Conservation (phyloP, 2,113 vertebrate species). For the Puffinus mauretanicus region DNA sequence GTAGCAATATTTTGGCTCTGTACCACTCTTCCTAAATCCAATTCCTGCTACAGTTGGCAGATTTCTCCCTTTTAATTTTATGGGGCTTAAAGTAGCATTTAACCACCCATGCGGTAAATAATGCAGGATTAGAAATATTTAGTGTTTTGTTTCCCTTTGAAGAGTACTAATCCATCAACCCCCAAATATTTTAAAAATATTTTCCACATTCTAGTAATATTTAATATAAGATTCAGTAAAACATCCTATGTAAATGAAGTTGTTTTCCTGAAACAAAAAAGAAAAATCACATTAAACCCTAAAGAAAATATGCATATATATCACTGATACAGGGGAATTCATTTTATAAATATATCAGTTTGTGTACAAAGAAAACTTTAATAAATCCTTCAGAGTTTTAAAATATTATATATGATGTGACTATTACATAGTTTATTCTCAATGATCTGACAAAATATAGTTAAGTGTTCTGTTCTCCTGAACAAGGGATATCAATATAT, state of each 20-base stretch:
- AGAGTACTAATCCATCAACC: conserved; percentile 87
- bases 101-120: conserved; percentile 98
- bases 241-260: conserved; percentile 31
- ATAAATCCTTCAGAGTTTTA: background rate
- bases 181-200: conserved; percentile 77
- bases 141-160: conserved; percentile 96
- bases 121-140: conserved; percentile 96
- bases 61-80: conserved; percentile 97
- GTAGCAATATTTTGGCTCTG: conserved; percentile 96
- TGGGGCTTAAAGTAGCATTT: conserved; percentile 97
- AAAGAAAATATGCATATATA: background rate
- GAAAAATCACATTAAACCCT: background rate
- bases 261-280: conserved; percentile 3
- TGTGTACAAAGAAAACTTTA: background rate
- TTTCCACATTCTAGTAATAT: conserved; percentile 71
- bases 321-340: background rate
- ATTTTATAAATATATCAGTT: background rate
- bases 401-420: background rate
- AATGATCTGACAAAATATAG: background rate
- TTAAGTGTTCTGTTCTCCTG: background rate
- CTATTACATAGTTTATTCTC: background rate
- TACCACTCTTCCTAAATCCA: conserved; percentile 95
- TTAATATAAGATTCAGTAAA: conserved; percentile 70
- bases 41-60: conserved; percentile 89
- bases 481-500: background rate